Evolutionary conservation across 2,113 vertebrate species (phyloP).

Genomic region (Chloropsis cyanopogon): DNA sequence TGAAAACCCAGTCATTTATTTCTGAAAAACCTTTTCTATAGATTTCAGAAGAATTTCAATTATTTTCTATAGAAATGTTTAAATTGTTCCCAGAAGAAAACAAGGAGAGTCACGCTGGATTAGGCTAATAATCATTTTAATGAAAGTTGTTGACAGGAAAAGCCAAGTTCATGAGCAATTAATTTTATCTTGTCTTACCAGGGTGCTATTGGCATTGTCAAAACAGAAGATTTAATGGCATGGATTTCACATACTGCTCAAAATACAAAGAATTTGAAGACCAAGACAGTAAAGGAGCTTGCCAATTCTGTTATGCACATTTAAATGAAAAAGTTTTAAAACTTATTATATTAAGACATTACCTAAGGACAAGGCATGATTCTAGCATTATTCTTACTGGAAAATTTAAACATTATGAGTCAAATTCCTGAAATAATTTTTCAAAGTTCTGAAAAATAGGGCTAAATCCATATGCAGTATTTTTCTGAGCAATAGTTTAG

Average conservation of each 20-base stretch:
- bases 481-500: not conserved
- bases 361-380: not conserved
- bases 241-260: not conserved
- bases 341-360: not conserved
- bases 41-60: too few species aligned
- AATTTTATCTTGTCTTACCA: not conserved
- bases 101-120: not conserved
- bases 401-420: not conserved
- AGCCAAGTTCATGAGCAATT: not conserved
- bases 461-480: not conserved
- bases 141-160: not conserved
- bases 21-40: not conserved
- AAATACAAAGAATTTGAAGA: not conserved
- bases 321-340: not conserved
- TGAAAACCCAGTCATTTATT: not conserved
- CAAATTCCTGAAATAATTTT: not conserved
- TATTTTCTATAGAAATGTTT: not conserved
- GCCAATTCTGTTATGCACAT: not conserved
- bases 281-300: not conserved
- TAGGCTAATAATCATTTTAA: not conserved
- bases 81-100: not conserved
- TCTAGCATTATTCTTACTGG: not conserved
- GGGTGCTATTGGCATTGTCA: not conserved
- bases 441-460: not conserved
- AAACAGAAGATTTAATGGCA: not conserved